Evolutionary conservation across 2,113 vertebrate genomes (phyloP), one percentile per base, ranked within the genome.

Genomic region (Dasyprocta punctata): DNA sequence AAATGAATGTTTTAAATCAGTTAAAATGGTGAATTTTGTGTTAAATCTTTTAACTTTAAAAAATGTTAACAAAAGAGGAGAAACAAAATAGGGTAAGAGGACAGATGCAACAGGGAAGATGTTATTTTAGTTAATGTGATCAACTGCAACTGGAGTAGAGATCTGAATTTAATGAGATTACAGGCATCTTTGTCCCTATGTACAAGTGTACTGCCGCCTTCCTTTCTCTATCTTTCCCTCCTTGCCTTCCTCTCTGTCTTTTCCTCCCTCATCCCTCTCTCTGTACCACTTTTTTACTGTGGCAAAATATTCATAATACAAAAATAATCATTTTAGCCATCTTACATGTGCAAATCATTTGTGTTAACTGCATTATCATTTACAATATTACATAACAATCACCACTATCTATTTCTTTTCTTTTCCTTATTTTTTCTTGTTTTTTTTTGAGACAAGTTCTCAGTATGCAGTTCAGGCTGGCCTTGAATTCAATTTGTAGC

Each of bases 11-110:
- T 78, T 92, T 38, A 83, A 81, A 17, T 71, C 63, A 56, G 24
- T 91, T 83, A 60, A 82, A 95, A 86, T 52, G n/a, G 13, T 52
- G 3, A 82, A 41, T 47, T 73, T 36, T 52, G 5, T 65, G 26
- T 84, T 88, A 80, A 5, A n/a, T 38, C 22, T 87, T 95, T 80
- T 71, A 54, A 54, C 92, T 97, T 56, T 14, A 11, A 92, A 94
- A 71, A 94, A 63, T 87, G 60, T 38, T 60, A 38, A 49, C 33
- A 52, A 54, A 88, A 63, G 22, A n/a, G 65, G 17, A 95, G 52
- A 80, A 73, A 85, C 11, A 63, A 10, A 82, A 22, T 69, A 84
- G 17, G 41, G 0, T 65, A 52, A 36, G 8, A 92, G 56, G 73
- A 77, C 22, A 81, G 24, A 83, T 7, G 1, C n/a, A 10, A 56